Evolutionary conservation across 1,140 invertebrate species (phyloP).

Genomic region (Rhizoglyphus robini): DNA sequence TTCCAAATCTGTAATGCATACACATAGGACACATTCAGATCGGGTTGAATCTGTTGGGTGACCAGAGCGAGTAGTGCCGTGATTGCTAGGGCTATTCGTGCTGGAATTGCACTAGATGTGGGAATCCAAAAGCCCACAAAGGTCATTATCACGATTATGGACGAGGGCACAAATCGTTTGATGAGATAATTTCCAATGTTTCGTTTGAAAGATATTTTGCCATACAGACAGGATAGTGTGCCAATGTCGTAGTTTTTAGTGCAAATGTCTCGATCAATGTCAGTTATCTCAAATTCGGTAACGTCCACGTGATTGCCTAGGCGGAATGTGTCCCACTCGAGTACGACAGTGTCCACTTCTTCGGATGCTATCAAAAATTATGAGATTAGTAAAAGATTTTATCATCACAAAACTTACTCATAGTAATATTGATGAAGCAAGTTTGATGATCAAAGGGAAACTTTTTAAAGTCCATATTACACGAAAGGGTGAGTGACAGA

Average conservation of each 20-base stretch:
- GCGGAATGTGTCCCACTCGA: not conserved
- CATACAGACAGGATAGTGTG: not conserved
- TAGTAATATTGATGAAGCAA: constrained; percentile 19
- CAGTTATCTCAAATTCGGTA: not conserved
- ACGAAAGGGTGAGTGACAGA: constrained; percentile 10
- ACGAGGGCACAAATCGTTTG: constrained; percentile 12
- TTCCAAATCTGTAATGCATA: constrained; percentile 80
- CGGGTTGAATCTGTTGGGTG: constrained; percentile 17
- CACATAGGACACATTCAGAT: constrained; percentile 41
- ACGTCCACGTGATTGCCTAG: not conserved
- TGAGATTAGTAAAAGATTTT: not conserved
- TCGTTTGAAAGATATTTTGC: not conserved
- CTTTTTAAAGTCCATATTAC: constrained; percentile 20
- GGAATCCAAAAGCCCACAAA: constrained; percentile 16
- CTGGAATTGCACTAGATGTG: not conserved
- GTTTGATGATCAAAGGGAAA: constrained; percentile 17
- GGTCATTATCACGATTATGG: constrained; percentile 11
- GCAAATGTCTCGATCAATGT: not conserved
- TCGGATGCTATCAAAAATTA: not conserved
- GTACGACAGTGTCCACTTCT: not conserved
- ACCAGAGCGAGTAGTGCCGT: constrained; percentile 16
- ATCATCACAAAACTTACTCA: constrained; percentile 8
- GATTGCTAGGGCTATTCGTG: constrained; percentile 5
- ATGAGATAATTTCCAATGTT: constrained; percentile 4
- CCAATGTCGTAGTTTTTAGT: not conserved